Conservation (phyloP, 2,113 vertebrate genomes). For the Dasyurus viverrinus region DNA sequence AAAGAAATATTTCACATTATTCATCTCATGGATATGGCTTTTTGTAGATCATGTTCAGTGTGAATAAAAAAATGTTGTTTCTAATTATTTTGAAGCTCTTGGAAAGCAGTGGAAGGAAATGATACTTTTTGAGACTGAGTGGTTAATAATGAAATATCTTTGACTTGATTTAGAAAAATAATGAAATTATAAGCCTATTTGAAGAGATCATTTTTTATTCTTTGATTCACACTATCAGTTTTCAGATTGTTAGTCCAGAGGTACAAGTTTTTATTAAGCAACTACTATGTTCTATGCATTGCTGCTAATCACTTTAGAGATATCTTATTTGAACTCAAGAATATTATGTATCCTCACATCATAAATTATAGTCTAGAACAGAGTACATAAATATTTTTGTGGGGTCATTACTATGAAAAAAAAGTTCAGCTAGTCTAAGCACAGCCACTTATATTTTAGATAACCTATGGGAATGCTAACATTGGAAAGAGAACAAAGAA, state of each 20-base stretch:
- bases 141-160: not conserved
- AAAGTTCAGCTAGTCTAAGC: constrained; percentile 44
- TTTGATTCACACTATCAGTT: constrained; percentile 12
- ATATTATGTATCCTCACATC: not conserved
- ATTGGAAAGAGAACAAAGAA: constrained; percentile 80
- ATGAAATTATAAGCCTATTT: not conserved
- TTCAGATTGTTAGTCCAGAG: constrained; percentile 40
- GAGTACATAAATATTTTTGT: not conserved
- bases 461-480: constrained; percentile 78
- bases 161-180: not conserved
- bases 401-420: constrained; percentile 25
- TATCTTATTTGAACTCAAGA: not conserved
- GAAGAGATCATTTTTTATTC: not conserved
- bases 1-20: not conserved
- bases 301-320: not conserved
- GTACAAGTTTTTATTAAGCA: not conserved
- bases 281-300: not conserved
- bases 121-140: not conserved
- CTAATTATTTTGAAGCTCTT: constrained; percentile 51
- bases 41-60: constrained; percentile 24
- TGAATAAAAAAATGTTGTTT: constrained; percentile 35
- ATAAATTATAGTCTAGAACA: not conserved
- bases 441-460: constrained; percentile 73
- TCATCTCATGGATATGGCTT: constrained; percentile 44
- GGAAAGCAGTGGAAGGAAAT: constrained; percentile 42